Percentiles rank a stretch among this genome's conserved stretches.
Evolutionary conservation across 2,113 vertebrate species (phyloP).

Genomic region (Gymnarchus niloticus): DNA sequence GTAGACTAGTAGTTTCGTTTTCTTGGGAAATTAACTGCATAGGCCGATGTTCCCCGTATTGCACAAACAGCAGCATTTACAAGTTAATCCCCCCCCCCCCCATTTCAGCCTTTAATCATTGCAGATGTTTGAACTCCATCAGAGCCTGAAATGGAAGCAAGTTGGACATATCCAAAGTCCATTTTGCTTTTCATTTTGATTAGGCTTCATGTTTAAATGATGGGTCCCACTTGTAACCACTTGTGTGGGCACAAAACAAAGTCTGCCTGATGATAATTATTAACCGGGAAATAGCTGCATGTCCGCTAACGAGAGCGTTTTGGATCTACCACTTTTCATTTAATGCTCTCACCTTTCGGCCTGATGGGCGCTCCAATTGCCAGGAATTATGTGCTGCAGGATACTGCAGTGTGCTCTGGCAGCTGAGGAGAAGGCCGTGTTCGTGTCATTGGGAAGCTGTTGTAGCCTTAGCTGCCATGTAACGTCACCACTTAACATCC

Average conservation of each 20-base stretch:
- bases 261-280: conserved; percentile 61
- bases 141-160: conserved; percentile 55
- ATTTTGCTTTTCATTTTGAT: conserved; percentile 64
- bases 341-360: conserved; percentile 36
- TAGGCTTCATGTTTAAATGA: conserved; percentile 59
- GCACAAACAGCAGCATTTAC: neutral
- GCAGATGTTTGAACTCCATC: conserved; percentile 55
- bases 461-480: neutral
- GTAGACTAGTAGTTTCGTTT: neutral
- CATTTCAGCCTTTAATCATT: conserved; percentile 34
- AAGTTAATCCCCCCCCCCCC: too few relatives aligned
- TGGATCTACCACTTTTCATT: conserved; percentile 44
- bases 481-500: neutral
- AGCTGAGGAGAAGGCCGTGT: conserved; percentile 45
- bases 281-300: conserved; percentile 53
- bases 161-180: conserved; percentile 52
- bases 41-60: neutral
- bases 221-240: conserved; percentile 54
- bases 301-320: conserved; percentile 58
- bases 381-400: conserved; percentile 26
- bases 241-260: conserved; percentile 51
- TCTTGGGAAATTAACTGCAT: neutral
- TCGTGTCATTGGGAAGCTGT: neutral
- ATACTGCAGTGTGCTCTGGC: conserved; percentile 40
- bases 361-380: conserved; percentile 48